phyloP scores from a whole-genome alignment of 1,140 invertebrate species.

The Colletes latitarsis region DNA sequence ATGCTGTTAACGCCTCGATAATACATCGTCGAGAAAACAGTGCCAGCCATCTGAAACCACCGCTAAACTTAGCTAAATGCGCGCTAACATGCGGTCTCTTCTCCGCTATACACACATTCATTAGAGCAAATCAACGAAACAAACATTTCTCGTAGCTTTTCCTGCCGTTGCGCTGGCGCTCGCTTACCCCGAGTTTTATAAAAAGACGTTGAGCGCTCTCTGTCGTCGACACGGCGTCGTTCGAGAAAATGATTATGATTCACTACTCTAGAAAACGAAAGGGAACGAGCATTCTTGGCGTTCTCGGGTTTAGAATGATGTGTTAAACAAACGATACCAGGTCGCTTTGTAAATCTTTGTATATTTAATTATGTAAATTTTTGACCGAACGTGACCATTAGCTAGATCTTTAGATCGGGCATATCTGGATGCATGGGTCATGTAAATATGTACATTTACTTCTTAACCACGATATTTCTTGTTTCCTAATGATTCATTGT shows the following conservation, averaged over 20 bases:
- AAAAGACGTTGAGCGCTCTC: conserved; percentile 1
- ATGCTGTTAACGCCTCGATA: conserved; percentile 59
- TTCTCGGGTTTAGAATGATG: no score
- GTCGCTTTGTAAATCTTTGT: no score
- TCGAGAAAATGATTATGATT: not conserved
- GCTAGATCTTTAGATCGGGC: no score
- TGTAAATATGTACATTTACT: no score
- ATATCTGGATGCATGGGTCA: no score
- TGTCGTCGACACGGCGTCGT: not conserved
- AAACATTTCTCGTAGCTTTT: conserved; percentile 22
- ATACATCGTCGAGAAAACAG: conserved; percentile 56
- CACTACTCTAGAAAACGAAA: not conserved
- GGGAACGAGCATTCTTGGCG: no score
- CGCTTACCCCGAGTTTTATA: not conserved
- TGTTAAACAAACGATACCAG: no score
- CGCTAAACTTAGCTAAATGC: conserved; percentile 62
- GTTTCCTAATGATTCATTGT: no score
- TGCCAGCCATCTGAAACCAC: conserved; percentile 53
- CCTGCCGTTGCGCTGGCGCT: not conserved
- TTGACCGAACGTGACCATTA: no score
- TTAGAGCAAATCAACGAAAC: conserved; percentile 44
- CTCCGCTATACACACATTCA: conserved; percentile 6
- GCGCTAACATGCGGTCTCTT: conserved; percentile 14
- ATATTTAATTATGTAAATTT: no score
- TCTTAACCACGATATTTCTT: no score